Evolutionary conservation across 2,797 vertebrate genomes (phyloP).

Genomic region (Rhynchonycteris naso): DNA sequence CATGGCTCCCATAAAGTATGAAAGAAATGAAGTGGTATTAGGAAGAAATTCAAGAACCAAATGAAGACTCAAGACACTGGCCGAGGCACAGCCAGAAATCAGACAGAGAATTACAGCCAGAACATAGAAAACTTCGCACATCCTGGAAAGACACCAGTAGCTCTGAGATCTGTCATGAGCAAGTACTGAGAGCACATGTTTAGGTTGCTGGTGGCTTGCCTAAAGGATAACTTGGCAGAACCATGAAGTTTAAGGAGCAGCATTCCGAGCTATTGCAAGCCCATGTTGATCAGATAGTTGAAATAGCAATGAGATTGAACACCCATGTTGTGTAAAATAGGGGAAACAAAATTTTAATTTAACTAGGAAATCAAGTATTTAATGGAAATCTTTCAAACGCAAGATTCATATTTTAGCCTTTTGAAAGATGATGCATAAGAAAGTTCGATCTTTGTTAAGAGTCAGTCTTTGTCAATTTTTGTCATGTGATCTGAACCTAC

Average conservation of each 20-base stretch:
- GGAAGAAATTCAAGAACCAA: slow-evolving; percentile 92
- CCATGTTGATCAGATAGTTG: slow-evolving; percentile 93
- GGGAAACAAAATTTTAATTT: slow-evolving; percentile 90
- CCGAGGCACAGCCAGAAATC: slow-evolving; percentile 94
- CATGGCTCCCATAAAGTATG: not conserved
- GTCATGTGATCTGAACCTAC: slow-evolving; percentile 89
- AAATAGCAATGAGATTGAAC: slow-evolving; percentile 95
- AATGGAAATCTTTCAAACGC: slow-evolving; percentile 93
- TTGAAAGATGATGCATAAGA: slow-evolving; percentile 90
- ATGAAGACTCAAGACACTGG: slow-evolving; percentile 92
- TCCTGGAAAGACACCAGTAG: slow-evolving; percentile 93
- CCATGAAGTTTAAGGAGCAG: slow-evolving; percentile 92
- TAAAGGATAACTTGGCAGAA: slow-evolving; percentile 91
- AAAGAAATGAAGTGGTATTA: slow-evolving; percentile 86
- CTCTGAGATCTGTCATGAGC: slow-evolving; percentile 93
- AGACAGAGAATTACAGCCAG: slow-evolving; percentile 75
- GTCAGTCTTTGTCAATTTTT: slow-evolving; percentile 85
- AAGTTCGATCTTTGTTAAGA: slow-evolving; percentile 89
- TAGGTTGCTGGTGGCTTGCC: slow-evolving; percentile 91
- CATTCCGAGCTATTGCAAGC: slow-evolving; percentile 93
- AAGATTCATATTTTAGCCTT: slow-evolving; percentile 91
- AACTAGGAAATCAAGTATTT: slow-evolving; percentile 94
- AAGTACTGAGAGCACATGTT: slow-evolving; percentile 95
- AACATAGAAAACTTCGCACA: slow-evolving; percentile 87
- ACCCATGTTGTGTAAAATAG: slow-evolving; percentile 89